phyloP scores from a whole-genome alignment of 64 coral and sea anemone genomes.

The Astreopora myriophthalma region DNA sequence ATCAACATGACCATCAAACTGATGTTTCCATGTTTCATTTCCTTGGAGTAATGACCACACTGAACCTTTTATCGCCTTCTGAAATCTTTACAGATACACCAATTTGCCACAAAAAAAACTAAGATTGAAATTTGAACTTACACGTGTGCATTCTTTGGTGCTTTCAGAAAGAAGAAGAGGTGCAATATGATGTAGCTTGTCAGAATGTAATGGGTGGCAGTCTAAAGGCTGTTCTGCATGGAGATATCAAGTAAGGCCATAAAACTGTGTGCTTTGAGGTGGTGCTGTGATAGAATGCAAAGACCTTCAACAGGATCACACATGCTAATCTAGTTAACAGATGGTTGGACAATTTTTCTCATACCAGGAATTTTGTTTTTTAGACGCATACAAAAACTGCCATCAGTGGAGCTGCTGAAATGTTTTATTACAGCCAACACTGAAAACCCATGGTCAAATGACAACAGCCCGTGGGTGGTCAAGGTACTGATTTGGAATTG shows the following conservation, averaged over 20 bases:
- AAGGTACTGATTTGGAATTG: background rate
- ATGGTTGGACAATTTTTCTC: background rate
- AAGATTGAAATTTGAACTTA: too few relatives aligned
- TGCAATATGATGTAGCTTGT: background rate
- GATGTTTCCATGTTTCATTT: too few relatives aligned
- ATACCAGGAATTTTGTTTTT: background rate
- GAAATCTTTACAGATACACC: background rate
- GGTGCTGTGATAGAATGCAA: too few relatives aligned
- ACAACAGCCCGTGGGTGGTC: conserved; percentile 22
- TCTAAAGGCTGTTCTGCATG: background rate
- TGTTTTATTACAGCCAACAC: conserved; percentile 15
- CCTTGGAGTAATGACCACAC: too few relatives aligned
- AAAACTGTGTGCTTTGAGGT: background rate
- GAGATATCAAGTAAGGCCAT: conserved; percentile 7
- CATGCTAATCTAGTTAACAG: too few relatives aligned
- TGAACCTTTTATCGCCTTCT: background rate
- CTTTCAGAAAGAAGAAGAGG: background rate
- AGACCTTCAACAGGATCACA: too few relatives aligned
- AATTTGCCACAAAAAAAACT: background rate
- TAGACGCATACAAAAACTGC: conserved; percentile 1
- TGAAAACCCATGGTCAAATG: conserved; percentile 2
- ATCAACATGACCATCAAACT: too few relatives aligned
- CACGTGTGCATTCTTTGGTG: too few relatives aligned
- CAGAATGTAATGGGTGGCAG: background rate
- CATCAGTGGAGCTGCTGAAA: conserved; percentile 14